A percentile compares a stretch with the other conserved stretches of the same genome.
These are phyloP conservation scores for Tachystola acroxantha DNA, from an alignment of 2,888 invertebrate species.

Conservation along the genomic window DNA sequence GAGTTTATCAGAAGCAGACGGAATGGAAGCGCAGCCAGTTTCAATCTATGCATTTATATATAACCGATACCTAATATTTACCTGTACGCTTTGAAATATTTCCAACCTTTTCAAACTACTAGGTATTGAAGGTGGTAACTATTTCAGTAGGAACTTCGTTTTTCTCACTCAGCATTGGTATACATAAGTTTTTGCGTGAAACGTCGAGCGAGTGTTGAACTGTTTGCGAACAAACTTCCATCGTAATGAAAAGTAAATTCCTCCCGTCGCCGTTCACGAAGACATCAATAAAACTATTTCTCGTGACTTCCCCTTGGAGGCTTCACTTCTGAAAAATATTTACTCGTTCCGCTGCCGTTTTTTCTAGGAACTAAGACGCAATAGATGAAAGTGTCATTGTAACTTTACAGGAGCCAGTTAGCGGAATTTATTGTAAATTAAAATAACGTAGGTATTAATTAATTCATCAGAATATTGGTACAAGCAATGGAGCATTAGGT, in stretches of 20 bases:
- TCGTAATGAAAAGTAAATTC: constrained; percentile 72
- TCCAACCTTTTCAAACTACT: neutral
- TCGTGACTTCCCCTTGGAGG: constrained; percentile 34
- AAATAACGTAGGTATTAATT: too few relatives aligned
- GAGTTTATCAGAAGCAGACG: too few relatives aligned
- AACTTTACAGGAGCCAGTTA: too few relatives aligned
- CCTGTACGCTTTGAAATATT: neutral
- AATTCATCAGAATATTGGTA: too few relatives aligned
- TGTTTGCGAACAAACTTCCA: constrained; percentile 64
- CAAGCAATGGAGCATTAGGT: too few relatives aligned
- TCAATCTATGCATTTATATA: too few relatives aligned
- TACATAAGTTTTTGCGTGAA: constrained; percentile 24
- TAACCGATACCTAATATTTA: too few relatives aligned
- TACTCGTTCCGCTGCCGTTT: constrained; percentile 36
- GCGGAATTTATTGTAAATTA: too few relatives aligned
- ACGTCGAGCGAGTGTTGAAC: constrained; percentile 41
- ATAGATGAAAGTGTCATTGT: too few relatives aligned
- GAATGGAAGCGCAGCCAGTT: too few relatives aligned
- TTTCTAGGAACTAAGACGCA: constrained; percentile 14
- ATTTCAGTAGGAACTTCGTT: constrained; percentile 11
- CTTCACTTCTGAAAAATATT: constrained; percentile 51
- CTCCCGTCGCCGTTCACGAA: constrained; percentile 35
- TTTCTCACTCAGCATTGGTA: constrained; percentile 12
- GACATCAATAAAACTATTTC: constrained; percentile 66
- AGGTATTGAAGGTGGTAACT: constrained; percentile 8